Evolutionary conservation across 2,113 vertebrate genomes (phyloP).

Genomic region (Mormoops blainvillei): DNA sequence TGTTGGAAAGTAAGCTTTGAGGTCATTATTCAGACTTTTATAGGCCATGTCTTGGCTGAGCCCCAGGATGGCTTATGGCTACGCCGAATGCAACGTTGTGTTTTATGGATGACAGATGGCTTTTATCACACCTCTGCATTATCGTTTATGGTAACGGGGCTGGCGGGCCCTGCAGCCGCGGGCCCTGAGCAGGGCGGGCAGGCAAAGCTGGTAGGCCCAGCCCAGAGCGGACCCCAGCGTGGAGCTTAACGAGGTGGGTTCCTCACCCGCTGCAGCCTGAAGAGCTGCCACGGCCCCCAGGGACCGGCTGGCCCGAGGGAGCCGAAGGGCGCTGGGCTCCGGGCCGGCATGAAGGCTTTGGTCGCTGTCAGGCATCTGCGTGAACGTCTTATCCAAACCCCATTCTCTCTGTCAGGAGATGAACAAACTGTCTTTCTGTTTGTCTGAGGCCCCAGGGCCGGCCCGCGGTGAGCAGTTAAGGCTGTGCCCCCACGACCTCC

Average conservation of each 20-base stretch:
- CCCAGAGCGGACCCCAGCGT: rapidly evolving
- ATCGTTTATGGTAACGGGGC: neutral
- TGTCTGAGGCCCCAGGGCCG: neutral
- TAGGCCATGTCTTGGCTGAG: slow-evolving; percentile 18
- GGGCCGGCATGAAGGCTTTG: neutral
- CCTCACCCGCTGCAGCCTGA: rapidly evolving
- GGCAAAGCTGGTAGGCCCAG: too few relatives aligned
- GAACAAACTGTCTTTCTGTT: too few relatives aligned
- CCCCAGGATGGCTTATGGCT: neutral
- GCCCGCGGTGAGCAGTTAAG: rapidly evolving
- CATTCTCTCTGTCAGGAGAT: neutral
- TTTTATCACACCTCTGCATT: neutral
- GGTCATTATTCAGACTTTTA: slow-evolving; percentile 19
- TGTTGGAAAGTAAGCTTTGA: neutral
- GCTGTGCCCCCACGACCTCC: neutral
- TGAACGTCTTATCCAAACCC: neutral
- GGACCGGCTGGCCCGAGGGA: neutral
- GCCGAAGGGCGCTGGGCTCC: rapidly evolving
- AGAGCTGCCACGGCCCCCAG: rapidly evolving
- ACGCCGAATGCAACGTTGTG: neutral
- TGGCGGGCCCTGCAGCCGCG: too few relatives aligned
- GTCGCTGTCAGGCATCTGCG: rapidly evolving
- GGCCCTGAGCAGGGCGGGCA: rapidly evolving
- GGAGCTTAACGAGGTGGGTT: too few relatives aligned
- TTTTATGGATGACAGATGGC: slow-evolving; percentile 42